These are phyloP conservation scores for Tetragonula carbonaria DNA, from an alignment of 2,888 invertebrate genomes.

Conservation along the genomic window DNA sequence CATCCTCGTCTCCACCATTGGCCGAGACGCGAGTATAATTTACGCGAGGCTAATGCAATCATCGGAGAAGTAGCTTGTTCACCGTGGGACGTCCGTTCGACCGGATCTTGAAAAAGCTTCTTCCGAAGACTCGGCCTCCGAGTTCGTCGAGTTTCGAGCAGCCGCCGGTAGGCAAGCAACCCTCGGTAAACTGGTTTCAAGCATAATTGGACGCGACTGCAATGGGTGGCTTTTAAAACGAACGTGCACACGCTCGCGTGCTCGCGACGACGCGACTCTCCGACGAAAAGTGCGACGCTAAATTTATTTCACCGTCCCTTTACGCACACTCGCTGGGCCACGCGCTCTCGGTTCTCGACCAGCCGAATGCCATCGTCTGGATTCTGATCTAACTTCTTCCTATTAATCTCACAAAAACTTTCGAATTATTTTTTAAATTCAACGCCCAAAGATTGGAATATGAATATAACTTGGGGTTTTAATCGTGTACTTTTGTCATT, in stretches of 20 bases:
- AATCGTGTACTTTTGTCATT: too few relatives aligned
- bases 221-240: conserved; percentile 38
- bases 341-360: background rate
- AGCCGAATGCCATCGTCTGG: background rate
- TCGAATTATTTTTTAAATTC: too few relatives aligned
- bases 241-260: conserved; percentile 20
- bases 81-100: conserved; percentile 51
- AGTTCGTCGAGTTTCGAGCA: conserved; percentile 23
- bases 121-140: conserved; percentile 20
- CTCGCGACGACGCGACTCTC: conserved; percentile 22
- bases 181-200: conserved; percentile 76
- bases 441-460: too few relatives aligned
- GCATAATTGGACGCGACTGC: conserved; percentile 78
- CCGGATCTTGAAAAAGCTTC: conserved; percentile 37
- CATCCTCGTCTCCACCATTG: background rate
- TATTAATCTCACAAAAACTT: too few relatives aligned
- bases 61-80: conserved; percentile 64
- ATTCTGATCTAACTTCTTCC: background rate
- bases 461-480: too few relatives aligned
- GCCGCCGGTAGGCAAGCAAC: conserved; percentile 50
- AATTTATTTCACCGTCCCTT: conserved; percentile 62
- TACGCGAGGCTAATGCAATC: conserved; percentile 60
- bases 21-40: conserved; percentile 50
- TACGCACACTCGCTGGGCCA: background rate
- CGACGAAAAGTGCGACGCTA: conserved; percentile 52